Percentiles rank a stretch among this genome's conserved stretches.
phyloP scores from a whole-genome alignment of 2,797 vertebrate species.

The Xerus rutilus region DNA sequence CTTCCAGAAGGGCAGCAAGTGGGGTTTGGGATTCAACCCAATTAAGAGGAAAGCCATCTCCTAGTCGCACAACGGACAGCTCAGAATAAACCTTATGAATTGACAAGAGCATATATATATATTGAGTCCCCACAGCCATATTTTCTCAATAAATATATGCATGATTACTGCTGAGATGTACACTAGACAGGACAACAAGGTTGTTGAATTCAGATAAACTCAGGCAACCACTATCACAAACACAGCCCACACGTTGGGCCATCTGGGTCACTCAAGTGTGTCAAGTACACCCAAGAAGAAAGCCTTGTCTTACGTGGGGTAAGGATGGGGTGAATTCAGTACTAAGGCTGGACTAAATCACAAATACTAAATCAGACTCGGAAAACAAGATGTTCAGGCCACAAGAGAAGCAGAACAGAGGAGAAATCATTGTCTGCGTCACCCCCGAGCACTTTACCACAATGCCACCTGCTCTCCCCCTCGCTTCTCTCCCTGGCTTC shows the following conservation, averaged over 20 bases:
- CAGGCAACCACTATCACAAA: too few relatives aligned
- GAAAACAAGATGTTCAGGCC: background rate
- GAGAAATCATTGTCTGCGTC: background rate
- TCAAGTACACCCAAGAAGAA: background rate
- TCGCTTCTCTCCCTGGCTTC: too few relatives aligned
- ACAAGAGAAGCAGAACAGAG: background rate
- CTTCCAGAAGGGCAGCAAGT: background rate
- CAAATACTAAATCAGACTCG: background rate
- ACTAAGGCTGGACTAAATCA: conserved; percentile 11
- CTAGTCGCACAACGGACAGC: background rate
- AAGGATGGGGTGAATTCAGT: background rate
- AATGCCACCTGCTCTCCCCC: too few relatives aligned
- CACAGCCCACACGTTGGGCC: background rate
- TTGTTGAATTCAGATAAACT: conserved; percentile 16
- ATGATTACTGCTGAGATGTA: background rate
- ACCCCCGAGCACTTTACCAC: background rate
- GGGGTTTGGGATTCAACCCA: background rate
- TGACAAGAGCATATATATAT: background rate
- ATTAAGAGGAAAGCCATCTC: background rate
- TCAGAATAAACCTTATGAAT: background rate
- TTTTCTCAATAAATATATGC: background rate
- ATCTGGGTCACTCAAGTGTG: background rate
- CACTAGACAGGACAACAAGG: background rate
- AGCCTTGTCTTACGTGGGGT: background rate
- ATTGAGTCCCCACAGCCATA: background rate